Evolutionary conservation across 2,113 vertebrate genomes (phyloP).

Genomic region (Pyrgilauda ruficollis): DNA sequence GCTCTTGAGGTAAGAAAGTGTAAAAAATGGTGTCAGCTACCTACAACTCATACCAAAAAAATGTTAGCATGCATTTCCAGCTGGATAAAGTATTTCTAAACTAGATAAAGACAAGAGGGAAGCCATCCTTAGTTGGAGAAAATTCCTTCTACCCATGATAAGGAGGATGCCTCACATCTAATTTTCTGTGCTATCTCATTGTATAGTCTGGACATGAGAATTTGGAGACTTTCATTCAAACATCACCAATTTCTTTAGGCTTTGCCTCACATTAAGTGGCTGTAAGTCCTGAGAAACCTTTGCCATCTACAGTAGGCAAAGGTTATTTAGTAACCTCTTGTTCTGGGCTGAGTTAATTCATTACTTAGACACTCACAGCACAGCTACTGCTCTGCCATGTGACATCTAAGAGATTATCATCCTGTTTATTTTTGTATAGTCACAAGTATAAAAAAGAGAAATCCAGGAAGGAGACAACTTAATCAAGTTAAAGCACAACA

Average conservation of each 20-base stretch:
- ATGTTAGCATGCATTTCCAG: background rate
- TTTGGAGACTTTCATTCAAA: background rate
- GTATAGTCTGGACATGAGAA: background rate
- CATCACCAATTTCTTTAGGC: background rate
- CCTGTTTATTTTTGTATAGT: background rate
- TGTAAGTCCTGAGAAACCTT: background rate
- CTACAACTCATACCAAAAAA: background rate
- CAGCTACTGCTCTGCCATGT: background rate
- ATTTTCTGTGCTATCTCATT: constrained; percentile 7
- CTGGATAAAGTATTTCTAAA: background rate
- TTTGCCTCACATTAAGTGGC: background rate
- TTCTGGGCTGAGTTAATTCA: background rate
- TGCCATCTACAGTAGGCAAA: background rate
- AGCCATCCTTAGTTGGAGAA: background rate
- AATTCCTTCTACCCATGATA: background rate
- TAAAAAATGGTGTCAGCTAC: background rate
- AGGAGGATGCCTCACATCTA: background rate
- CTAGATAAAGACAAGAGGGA: constrained; percentile 7
- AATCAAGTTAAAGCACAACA: background rate
- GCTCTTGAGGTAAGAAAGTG: background rate
- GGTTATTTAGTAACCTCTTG: background rate
- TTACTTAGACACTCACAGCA: background rate
- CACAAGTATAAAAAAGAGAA: background rate
- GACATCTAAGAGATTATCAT: background rate
- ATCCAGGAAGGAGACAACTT: background rate